Percentiles rank a stretch among this genome's conserved stretches.
phyloP scores from a whole-genome alignment of 2,888 invertebrate species.

The Dinocampus coccinellae region DNA sequence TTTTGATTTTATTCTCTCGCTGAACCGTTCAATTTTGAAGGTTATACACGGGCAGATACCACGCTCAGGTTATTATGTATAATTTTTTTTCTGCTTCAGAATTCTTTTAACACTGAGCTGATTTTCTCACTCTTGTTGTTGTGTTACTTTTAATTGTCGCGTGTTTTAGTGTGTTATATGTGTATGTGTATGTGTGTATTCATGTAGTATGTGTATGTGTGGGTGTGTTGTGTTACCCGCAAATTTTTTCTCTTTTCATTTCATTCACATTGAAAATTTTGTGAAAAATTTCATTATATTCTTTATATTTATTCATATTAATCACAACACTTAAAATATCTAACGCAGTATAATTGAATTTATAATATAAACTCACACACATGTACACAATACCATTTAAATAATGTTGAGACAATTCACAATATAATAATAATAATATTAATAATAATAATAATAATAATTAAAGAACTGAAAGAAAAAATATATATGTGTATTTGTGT shows the following conservation, averaged over 20 bases:
- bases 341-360: neutral
- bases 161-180: too few species aligned
- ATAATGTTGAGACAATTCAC: too few species aligned
- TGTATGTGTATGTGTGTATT: neutral
- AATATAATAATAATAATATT: too few species aligned
- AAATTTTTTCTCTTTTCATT: neutral
- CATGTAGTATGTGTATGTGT: neutral
- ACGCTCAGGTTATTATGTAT: constrained; percentile 33
- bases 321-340: neutral
- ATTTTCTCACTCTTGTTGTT: neutral
- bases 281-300: neutral
- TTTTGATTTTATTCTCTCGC: too few species aligned
- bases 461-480: neutral
- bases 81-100: neutral
- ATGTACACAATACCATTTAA: too few species aligned
- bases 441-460: too few species aligned
- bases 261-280: neutral
- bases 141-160: constrained; percentile 2
- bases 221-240: too few species aligned
- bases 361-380: neutral
- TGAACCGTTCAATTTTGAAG: too few species aligned
- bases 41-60: constrained; percentile 30
- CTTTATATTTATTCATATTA: too few species aligned
- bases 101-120: neutral
- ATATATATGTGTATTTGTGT: too few species aligned